phyloP scores from a whole-genome alignment of 2,888 invertebrate species.

The Mactromeris polynyma region DNA sequence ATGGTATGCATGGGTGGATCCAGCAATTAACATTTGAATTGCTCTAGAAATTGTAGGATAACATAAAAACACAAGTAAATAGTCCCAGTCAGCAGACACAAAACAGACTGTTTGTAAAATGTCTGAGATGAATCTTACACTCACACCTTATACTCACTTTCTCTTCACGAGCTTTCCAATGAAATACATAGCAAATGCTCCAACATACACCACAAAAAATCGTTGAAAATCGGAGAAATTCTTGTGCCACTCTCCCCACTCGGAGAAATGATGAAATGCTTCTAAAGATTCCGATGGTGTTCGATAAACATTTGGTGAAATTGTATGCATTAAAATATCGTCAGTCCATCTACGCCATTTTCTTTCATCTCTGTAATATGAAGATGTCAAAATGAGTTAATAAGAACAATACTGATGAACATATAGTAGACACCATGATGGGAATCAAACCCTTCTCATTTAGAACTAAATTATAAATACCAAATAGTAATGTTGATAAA shows the following conservation, averaged over 20 bases:
- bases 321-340: constrained; percentile 94
- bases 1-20: no score
- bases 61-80: no score
- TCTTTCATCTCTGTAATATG: constrained; percentile 92
- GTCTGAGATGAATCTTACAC: background rate
- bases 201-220: constrained; percentile 95
- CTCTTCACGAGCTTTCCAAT: constrained; percentile 96
- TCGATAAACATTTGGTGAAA: constrained; percentile 99
- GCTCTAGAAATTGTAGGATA: no score
- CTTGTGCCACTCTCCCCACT: constrained; percentile 96
- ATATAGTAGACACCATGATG: no score
- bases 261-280: constrained; percentile 97
- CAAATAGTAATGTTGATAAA: no score
- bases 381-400: background rate
- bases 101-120: no score
- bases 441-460: no score
- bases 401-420: no score
- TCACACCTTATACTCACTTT: constrained; percentile 88
- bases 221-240: constrained; percentile 96
- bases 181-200: constrained; percentile 97
- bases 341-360: constrained; percentile 99
- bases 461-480: no score
- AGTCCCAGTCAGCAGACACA: no score
- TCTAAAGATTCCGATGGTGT: constrained; percentile 94
- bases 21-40: no score